Evolutionary conservation across 2,888 invertebrate species (phyloP).

Genomic region (Agrochola circellaris): DNA sequence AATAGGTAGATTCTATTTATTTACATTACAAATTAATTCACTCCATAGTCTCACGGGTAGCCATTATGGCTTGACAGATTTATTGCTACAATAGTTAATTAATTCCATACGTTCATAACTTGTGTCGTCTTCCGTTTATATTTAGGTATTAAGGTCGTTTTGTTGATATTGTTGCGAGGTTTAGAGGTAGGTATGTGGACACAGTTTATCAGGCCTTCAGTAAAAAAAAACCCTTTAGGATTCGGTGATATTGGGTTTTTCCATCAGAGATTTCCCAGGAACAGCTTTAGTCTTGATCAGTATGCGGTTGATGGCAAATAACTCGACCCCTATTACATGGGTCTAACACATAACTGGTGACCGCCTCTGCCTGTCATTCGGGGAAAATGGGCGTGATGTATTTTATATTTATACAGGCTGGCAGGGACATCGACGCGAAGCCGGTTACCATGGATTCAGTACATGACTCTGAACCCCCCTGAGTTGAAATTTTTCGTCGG

Average conservation of each 20-base stretch:
- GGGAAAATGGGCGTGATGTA: neutral
- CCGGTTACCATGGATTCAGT: too few relatives aligned
- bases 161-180: neutral
- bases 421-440: too few relatives aligned
- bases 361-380: neutral
- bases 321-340: neutral
- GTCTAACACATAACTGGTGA: neutral
- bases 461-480: too few relatives aligned
- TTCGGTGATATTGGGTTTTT: too few relatives aligned
- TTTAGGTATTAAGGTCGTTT: neutral
- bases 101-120: conserved; percentile 25
- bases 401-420: too few relatives aligned
- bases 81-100: conserved; percentile 42
- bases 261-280: neutral
- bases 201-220: neutral
- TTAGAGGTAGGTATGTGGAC: neutral
- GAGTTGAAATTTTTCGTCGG: too few relatives aligned
- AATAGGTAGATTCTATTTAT: neutral
- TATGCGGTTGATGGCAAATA: too few relatives aligned
- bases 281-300: neutral
- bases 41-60: conserved; percentile 6
- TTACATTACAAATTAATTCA: conserved; percentile 14
- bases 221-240: neutral
- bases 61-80: conserved; percentile 37
- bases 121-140: conserved; percentile 20